Evolutionary conservation across 1,140 invertebrate species (phyloP).

Genomic region (Forficula auricularia): DNA sequence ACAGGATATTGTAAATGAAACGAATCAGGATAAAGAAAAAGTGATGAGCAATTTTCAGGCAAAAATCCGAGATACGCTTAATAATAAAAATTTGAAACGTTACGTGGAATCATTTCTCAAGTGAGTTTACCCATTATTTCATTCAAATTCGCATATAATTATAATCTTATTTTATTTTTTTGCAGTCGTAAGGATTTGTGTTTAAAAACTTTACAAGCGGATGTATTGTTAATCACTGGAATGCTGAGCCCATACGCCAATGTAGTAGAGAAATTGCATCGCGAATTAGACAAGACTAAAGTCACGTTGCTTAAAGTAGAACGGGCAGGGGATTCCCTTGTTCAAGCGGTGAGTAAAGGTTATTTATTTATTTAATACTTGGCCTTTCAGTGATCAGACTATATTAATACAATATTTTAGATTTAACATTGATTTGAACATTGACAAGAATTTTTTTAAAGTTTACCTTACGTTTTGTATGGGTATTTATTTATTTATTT

Average conservation of each 20-base stretch:
- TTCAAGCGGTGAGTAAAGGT: conserved; percentile 45
- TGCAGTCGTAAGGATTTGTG: conserved; percentile 49
- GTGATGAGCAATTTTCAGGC: conserved; percentile 62
- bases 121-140: conserved; percentile 29
- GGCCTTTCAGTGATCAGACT: not conserved
- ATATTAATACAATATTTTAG: no score
- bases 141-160: not conserved
- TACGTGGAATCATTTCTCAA: conserved; percentile 71
- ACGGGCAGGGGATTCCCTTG: conserved; percentile 57
- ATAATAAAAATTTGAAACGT: conserved; percentile 64
- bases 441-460: no score
- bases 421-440: no score
- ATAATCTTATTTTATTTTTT: conserved; percentile 8
- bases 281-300: conserved; percentile 60
- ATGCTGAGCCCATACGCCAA: conserved; percentile 58
- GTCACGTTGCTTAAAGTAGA: conserved; percentile 70
- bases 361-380: not conserved
- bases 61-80: conserved; percentile 58
- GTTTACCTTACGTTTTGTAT: no score
- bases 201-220: conserved; percentile 48
- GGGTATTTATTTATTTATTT: no score
- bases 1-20: conserved; percentile 37
- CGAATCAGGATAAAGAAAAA: conserved; percentile 48
- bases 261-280: conserved; percentile 57
- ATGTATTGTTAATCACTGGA: conserved; percentile 66